These are phyloP conservation scores for Uropetala carovei DNA, from an alignment of 2,888 invertebrate genomes.

Conservation along the genomic window DNA sequence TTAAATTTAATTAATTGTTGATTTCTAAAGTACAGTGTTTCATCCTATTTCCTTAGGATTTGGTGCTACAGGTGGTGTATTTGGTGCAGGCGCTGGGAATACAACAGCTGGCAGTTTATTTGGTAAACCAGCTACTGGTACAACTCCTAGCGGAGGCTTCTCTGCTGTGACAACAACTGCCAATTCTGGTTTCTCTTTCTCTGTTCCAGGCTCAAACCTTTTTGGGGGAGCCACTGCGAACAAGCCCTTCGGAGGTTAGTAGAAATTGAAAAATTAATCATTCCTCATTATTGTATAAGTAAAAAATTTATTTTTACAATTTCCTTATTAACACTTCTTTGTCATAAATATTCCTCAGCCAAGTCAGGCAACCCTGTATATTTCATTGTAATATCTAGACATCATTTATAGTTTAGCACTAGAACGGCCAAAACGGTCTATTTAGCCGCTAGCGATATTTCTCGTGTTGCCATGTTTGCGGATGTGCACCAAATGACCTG, in stretches of 20 bases:
- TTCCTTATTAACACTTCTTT: background rate
- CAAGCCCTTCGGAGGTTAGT: slow-evolving; percentile 77
- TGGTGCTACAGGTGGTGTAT: slow-evolving; percentile 76
- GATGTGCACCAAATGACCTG: too few species aligned
- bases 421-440: too few species aligned
- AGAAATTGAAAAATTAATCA: slow-evolving; percentile 47
- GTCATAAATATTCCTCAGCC: too few species aligned
- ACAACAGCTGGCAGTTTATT: slow-evolving; percentile 81
- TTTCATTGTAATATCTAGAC: too few species aligned
- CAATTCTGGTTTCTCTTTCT: slow-evolving; percentile 76
- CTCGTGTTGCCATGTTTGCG: too few species aligned
- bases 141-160: slow-evolving; percentile 70
- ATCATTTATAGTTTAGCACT: too few species aligned
- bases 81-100: slow-evolving; percentile 78
- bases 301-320: background rate
- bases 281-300: background rate
- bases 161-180: slow-evolving; percentile 76
- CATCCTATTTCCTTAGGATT: slow-evolving; percentile 74
- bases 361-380: too few species aligned
- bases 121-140: slow-evolving; percentile 81
- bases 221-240: slow-evolving; percentile 75
- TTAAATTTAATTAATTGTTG: background rate
- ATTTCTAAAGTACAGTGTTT: background rate
- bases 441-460: too few species aligned
- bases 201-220: slow-evolving; percentile 72